phyloP scores from a whole-genome alignment of 2,797 vertebrate species.

The Myotis pilosus region DNA sequence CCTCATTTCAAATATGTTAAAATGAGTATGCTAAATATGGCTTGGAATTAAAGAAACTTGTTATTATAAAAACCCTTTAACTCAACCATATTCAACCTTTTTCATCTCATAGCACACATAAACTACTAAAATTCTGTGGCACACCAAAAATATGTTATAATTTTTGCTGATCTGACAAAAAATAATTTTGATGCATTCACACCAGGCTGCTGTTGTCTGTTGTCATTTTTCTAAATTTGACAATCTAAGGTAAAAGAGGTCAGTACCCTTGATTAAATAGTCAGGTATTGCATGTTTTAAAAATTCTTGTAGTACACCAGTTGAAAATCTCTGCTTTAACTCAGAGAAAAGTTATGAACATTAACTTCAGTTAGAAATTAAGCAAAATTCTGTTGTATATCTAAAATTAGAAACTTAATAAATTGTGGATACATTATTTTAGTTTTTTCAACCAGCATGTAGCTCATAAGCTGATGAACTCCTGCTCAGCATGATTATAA shows the following conservation, averaged over 20 bases:
- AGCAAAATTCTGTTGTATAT: neutral
- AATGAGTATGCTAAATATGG: neutral
- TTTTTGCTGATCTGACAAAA: neutral
- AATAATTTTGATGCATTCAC: neutral
- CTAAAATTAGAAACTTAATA: neutral
- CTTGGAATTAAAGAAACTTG: neutral
- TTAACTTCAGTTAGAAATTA: neutral
- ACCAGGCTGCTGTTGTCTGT: neutral
- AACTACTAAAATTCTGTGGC: neutral
- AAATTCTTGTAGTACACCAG: neutral
- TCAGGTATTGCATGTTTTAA: neutral
- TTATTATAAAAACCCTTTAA: neutral
- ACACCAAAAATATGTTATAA: neutral
- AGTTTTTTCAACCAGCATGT: neutral
- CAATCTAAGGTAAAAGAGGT: neutral
- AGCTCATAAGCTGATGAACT: neutral
- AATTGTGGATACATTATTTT: neutral
- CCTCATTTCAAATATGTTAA: neutral
- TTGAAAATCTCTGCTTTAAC: neutral
- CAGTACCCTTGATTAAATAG: neutral
- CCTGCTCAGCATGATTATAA: neutral
- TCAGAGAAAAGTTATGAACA: neutral
- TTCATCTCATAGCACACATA: neutral
- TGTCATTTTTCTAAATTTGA: neutral
- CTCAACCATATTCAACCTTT: neutral